Conservation (phyloP, 2,797 vertebrate species). For the Todus mexicanus region DNA sequence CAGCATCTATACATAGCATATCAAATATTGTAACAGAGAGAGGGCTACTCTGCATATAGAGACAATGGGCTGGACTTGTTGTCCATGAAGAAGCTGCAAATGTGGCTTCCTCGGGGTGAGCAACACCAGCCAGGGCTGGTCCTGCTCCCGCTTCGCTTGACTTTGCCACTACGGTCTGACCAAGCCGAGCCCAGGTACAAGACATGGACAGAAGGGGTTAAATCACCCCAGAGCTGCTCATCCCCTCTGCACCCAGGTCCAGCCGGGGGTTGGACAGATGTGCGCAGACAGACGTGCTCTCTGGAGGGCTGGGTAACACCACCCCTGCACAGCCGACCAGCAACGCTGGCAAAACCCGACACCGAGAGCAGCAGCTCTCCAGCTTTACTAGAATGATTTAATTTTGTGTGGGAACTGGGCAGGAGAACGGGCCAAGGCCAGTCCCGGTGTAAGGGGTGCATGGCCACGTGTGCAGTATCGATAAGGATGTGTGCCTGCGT, state of each 20-base stretch:
- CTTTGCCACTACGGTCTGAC: background rate
- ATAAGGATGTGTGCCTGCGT: background rate
- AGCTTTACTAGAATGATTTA: background rate
- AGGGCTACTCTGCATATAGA: background rate
- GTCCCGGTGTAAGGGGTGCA: background rate
- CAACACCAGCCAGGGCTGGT: background rate
- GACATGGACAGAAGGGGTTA: background rate
- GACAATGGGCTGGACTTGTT: background rate
- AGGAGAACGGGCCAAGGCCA: background rate
- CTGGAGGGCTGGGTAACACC: background rate
- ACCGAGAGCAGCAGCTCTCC: background rate
- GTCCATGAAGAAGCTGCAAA: background rate
- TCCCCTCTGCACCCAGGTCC: background rate
- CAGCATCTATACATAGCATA: background rate
- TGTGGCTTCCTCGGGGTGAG: background rate
- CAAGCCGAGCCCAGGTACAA: background rate
- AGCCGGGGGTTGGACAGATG: background rate
- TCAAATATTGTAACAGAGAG: background rate
- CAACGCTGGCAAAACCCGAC: background rate
- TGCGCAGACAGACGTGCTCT: background rate
- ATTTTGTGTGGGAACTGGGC: background rate
- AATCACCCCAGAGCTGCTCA: background rate
- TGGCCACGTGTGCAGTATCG: background rate
- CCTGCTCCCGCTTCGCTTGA: background rate
- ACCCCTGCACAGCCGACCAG: background rate